Evolutionary conservation across 2,797 vertebrate genomes (phyloP).

Genomic region (Tadarida brasiliensis): DNA sequence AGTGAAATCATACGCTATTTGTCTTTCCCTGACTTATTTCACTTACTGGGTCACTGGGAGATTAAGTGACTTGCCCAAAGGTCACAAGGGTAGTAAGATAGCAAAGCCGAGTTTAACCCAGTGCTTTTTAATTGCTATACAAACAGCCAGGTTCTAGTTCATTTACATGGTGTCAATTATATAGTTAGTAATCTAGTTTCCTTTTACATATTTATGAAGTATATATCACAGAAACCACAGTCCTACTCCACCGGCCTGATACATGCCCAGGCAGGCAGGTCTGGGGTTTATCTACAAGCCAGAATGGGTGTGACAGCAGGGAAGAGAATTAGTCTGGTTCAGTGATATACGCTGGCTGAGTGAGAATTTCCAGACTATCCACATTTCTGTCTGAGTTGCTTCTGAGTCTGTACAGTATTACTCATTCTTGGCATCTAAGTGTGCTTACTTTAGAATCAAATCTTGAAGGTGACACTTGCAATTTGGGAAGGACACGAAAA

Average conservation of each 20-base stretch:
- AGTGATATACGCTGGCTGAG: not conserved
- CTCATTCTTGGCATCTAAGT: conserved; percentile 15
- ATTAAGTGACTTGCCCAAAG: not conserved
- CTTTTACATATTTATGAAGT: not conserved
- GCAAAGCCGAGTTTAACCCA: not conserved
- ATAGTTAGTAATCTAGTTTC: not conserved
- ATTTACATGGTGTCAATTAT: not conserved
- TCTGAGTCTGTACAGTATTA: conserved; percentile 5
- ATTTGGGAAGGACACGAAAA: conserved; percentile 12
- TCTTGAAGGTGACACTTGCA: conserved; percentile 35
- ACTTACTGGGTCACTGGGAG: not conserved
- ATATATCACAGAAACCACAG: not conserved
- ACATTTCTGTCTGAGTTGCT: conserved; percentile 42
- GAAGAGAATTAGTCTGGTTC: not conserved
- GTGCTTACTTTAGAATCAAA: not conserved
- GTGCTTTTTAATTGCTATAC: not conserved
- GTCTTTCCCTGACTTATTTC: too few species aligned
- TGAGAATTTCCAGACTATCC: not conserved
- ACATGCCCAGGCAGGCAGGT: not conserved
- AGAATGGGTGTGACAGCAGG: not conserved
- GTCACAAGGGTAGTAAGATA: conserved; percentile 1
- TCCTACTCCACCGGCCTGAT: not conserved
- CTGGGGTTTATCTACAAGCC: conserved; percentile 7
- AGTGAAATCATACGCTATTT: too few species aligned
- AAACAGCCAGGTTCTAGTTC: not conserved